Evolutionary conservation across 2,113 vertebrate genomes (phyloP).

Genomic region (Proterorhinus semilunaris): DNA sequence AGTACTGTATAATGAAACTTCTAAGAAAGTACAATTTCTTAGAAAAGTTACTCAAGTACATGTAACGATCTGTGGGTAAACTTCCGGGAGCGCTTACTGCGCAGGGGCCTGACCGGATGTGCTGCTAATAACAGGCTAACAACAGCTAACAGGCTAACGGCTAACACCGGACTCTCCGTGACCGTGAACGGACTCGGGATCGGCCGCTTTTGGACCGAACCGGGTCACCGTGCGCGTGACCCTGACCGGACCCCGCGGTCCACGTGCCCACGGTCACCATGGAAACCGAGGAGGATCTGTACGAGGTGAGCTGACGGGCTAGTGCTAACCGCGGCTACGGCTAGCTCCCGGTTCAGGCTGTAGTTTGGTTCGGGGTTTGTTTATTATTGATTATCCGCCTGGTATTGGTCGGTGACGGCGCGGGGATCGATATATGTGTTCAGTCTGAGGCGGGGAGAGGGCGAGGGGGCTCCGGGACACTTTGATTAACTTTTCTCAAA

Average conservation of each 20-base stretch:
- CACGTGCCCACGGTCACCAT: not conserved
- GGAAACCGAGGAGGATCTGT: constrained; percentile 9
- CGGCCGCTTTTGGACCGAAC: not conserved
- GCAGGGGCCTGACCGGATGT: not conserved
- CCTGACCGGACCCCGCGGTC: not conserved
- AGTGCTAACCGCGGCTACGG: not conserved
- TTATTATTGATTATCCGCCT: too few relatives aligned
- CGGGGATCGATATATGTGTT: too few relatives aligned
- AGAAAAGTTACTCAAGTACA: too few relatives aligned
- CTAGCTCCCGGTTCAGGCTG: not conserved
- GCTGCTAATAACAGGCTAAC: not conserved
- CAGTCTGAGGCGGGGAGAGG: not conserved
- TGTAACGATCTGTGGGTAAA: not conserved
- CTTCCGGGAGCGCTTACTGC: not conserved
- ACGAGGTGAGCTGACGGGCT: not conserved
- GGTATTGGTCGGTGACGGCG: too few relatives aligned
- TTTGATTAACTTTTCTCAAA: not conserved
- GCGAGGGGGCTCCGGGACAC: not conserved
- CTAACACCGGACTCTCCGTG: not conserved
- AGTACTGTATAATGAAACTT: too few relatives aligned
- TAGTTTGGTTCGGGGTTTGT: not conserved
- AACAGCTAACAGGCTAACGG: not conserved
- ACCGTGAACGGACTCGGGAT: not conserved
- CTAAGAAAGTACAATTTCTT: too few relatives aligned
- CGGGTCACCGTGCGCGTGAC: not conserved